Base-by-base conservation (phyloP, 2,888 invertebrate genomes). In the Dendrolimus houi region DNA sequence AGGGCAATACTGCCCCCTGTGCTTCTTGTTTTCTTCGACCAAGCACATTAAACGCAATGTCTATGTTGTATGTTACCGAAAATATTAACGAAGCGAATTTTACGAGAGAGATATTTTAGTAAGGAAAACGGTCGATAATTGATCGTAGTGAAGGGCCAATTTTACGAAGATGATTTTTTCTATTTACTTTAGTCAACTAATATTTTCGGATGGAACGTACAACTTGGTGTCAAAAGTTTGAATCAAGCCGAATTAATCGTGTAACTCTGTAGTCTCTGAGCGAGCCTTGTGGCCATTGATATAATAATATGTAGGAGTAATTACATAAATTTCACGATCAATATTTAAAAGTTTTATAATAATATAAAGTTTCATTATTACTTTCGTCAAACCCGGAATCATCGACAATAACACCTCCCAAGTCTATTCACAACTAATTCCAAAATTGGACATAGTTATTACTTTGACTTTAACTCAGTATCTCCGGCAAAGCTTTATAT, bases 21-120 rank as follows among this genome's bases (percentile, higher is more conserved):
- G 89, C 89, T 88, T 86, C 86, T 87, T 88, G 85, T 88, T 89
- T 87, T 87, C 85, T 88, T 86, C 81, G 64, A 81, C 74, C 70
- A 75, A 72, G 79, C 79, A 77, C 72, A 64, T 69, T 59, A 67
- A 67, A 65, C 62, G 66, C 69, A 71, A 66, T 68, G 70, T 65
- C 72, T 72, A 73, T 69, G 60, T 68, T 65, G 74, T 47, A 47
- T 10, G 9, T 66, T 65, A 74, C 71, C 72, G 75, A 67, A 74
- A 79, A 78, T 79, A 71, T 75, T 58, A 63, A 64, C 63, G 61
- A 60, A 67, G 70, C 69, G 67, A 71, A 69, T 71, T 72, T 71
- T 65, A 70, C 64, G 72, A 76, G 74, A 79, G 74, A 81, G 72
- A 70, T 75, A 74, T 78, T 75, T 75, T 71, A 78, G 66, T 75